A percentile compares a stretch with the other conserved stretches of the same genome.
Evolutionary conservation across 2,113 vertebrate genomes (phyloP).

Genomic region (Gracilinanus agilis): DNA sequence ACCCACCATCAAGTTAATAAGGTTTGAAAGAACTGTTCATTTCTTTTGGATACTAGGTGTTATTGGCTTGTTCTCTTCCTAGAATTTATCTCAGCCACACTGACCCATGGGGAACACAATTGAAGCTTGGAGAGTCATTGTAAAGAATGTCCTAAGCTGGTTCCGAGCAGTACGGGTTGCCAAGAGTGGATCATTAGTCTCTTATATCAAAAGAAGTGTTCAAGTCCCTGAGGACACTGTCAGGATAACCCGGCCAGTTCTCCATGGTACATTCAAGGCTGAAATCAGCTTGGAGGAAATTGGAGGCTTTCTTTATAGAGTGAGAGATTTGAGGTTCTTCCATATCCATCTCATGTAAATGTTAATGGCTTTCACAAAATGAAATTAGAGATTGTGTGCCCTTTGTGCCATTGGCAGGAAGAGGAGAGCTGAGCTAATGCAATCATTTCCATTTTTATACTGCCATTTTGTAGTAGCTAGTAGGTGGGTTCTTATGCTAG

Average conservation of each 20-base stretch:
- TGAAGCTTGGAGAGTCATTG: not conserved
- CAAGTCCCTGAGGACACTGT: slow-evolving; percentile 12
- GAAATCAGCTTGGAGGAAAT: slow-evolving; percentile 49
- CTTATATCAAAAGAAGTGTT: slow-evolving; percentile 17
- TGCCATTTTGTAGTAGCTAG: not conserved
- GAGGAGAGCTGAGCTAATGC: not conserved
- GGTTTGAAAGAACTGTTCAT: slow-evolving; percentile 21
- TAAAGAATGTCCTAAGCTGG: slow-evolving; percentile 11
- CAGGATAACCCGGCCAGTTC: slow-evolving; percentile 43
- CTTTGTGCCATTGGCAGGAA: not conserved
- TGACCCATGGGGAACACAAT: slow-evolving; percentile 41
- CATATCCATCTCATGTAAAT: not conserved
- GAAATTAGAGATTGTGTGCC: not conserved
- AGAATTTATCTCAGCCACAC: slow-evolving; percentile 37
- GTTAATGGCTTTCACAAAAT: not conserved
- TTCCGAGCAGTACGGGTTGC: not conserved
- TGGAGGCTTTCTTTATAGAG: slow-evolving; percentile 21
- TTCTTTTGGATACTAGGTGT: slow-evolving; percentile 45
- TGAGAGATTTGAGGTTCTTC: slow-evolving; percentile 2
- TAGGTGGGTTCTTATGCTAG: not conserved
- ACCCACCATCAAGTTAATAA: slow-evolving; percentile 13
- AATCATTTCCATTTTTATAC: not conserved
- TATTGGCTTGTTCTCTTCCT: not conserved
- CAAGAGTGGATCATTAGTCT: slow-evolving; percentile 13
- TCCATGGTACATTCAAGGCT: slow-evolving; percentile 45